A percentile compares a stretch with the other conserved stretches of the same genome.
Conservation (phyloP, 1,140 invertebrate species). For the Megathymus violae region DNA sequence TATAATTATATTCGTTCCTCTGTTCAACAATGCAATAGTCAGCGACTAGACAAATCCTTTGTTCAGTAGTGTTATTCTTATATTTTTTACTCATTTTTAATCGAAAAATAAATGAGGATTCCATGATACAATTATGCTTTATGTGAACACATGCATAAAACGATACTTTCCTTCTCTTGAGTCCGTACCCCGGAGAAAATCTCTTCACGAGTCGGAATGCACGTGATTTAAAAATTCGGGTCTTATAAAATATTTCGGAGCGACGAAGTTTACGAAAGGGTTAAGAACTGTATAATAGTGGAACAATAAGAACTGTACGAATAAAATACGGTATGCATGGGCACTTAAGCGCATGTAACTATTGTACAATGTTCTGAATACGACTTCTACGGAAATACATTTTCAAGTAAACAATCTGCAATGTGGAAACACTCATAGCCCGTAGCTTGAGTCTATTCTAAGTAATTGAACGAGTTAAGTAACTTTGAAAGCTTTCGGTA, state of each 20-base stretch:
- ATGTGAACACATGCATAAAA: conserved; percentile 4
- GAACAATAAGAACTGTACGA: background rate
- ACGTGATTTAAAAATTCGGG: conserved; percentile 14
- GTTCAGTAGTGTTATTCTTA: too few species aligned
- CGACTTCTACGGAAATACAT: too few species aligned
- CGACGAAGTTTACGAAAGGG: conserved; percentile 2
- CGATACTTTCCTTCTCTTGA: background rate
- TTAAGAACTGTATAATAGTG: background rate
- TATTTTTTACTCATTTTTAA: too few species aligned
- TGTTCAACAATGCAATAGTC: too few species aligned
- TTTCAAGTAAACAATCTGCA: too few species aligned
- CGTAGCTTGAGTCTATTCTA: too few species aligned
- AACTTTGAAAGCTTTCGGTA: too few species aligned
- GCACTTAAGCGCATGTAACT: background rate
- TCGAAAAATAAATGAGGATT: too few species aligned
- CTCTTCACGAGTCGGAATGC: background rate
- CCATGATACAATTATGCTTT: conserved; percentile 10
- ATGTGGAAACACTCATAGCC: too few species aligned
- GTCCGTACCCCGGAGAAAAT: conserved; percentile 1
- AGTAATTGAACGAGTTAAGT: too few species aligned
- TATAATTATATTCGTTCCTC: too few species aligned
- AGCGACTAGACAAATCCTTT: too few species aligned
- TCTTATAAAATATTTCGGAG: conserved; percentile 18
- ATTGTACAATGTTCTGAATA: background rate
- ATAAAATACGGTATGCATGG: background rate